These are phyloP conservation scores for Pseudotriccus pelzelni DNA, from an alignment of 2,797 vertebrate species.

Conservation along the genomic window DNA sequence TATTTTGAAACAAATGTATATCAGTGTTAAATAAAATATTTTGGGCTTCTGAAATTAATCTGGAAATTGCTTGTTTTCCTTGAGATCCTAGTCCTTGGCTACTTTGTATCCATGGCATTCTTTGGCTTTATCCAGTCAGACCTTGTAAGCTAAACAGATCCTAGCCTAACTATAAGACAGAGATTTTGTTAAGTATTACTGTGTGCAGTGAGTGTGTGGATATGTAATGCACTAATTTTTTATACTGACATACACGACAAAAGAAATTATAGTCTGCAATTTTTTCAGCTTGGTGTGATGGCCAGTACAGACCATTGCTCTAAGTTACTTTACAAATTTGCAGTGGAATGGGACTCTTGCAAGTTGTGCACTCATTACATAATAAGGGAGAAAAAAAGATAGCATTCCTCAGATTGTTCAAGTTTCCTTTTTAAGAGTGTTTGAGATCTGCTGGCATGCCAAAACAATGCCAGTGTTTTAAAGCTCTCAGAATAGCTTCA, in stretches of 20 bases:
- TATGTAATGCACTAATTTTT: background rate
- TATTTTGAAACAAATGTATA: conserved; percentile 1
- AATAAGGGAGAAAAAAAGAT: background rate
- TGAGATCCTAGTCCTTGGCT: background rate
- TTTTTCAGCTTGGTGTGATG: background rate
- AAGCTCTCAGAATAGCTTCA: background rate
- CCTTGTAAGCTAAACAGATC: background rate
- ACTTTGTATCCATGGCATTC: background rate
- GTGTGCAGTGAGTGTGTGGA: background rate
- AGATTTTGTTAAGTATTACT: background rate
- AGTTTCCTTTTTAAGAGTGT: background rate
- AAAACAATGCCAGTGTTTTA: background rate
- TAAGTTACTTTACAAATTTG: background rate
- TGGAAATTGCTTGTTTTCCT: background rate
- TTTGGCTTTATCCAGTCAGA: background rate
- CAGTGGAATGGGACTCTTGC: background rate
- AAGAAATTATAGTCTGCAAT: background rate
- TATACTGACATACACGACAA: background rate
- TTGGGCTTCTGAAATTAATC: background rate
- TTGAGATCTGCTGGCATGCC: background rate
- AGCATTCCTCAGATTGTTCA: background rate
- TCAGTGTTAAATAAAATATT: conserved; percentile 3
- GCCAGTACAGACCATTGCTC: background rate
- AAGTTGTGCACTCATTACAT: background rate
- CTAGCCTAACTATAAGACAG: background rate